Evolutionary conservation across 2,113 vertebrate species (phyloP).

Genomic region (Phaethornis superciliosus): DNA sequence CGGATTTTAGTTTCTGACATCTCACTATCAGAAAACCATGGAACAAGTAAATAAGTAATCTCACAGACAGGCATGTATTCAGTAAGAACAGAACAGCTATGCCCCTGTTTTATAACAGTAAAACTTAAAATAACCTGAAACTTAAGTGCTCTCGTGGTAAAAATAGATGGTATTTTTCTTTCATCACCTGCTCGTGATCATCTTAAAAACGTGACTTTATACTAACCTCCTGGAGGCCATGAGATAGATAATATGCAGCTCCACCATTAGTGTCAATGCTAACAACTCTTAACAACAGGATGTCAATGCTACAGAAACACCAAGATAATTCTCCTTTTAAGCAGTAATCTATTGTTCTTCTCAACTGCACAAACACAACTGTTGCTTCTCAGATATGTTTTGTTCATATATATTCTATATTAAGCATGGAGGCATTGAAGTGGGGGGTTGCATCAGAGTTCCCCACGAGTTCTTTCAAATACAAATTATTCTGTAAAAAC

Average conservation of each 20-base stretch:
- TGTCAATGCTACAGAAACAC: background rate
- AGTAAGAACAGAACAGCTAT: background rate
- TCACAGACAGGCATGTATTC: background rate
- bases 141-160: background rate
- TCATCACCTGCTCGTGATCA: rapidly evolving
- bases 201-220: background rate
- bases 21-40: background rate
- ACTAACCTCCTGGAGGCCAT: background rate
- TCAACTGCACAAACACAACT: background rate
- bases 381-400: background rate
- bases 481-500: background rate
- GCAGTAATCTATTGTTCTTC: background rate
- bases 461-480: background rate
- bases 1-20: background rate
- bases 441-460: background rate
- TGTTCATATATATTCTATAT: background rate
- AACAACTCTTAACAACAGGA: background rate
- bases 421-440: background rate
- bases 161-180: background rate
- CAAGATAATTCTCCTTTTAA: background rate
- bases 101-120: background rate
- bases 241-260: background rate
- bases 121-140: background rate
- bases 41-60: background rate
- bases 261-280: background rate